Base-by-base conservation (phyloP, 2,888 invertebrate species). In the Trissoscelio sp. region DNA sequence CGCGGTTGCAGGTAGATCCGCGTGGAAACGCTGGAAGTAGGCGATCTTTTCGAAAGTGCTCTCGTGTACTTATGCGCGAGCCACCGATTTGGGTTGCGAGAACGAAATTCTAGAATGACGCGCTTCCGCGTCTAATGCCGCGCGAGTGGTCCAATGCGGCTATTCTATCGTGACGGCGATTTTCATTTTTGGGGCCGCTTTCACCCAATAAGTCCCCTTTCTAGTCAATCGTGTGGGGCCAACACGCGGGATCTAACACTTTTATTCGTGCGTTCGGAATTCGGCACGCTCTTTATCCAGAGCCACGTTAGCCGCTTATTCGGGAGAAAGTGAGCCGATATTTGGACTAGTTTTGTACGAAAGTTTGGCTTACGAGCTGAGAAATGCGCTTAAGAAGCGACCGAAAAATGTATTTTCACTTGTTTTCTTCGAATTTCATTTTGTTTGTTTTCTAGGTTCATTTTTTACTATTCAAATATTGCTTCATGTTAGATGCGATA, bases 151-250 rank as follows among this genome's bases (percentile, higher is more conserved):
- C 80, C 80, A n/a, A 69, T 39, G 57, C 72, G 39, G 53, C 31
- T 24, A 64, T 55, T 31, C 20, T 70, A 46, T 70, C 83, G 72
- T 79, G 82, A 80, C 79, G 70, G 82, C 69, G 81, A 86, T 86
- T 74, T 62, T 86, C 85, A 85, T 85, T 89, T 89, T 89, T 73
- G 88, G 89, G 34, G 86, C 85, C 87, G 89, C 89, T 89, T 89
- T 89, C 89, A 86, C 87, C 87, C 80, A 83, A 86, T 85, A 83
- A 84, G 84, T 67, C 80, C 79, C 46, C 75, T 81, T 84, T 86
- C 85, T 84, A 83, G 83, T 69, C 81, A 51, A 75, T 62, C 46
- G 42, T 14, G 28, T 62, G 31, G 46, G 62, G n/a, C 75, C 53
- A n/a, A 34, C 37, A 14, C 37, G 28, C 12, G 28, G 51, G 51